Base-by-base conservation (phyloP, 1,140 invertebrate species). In the Tetramorium parvispinum region DNA sequence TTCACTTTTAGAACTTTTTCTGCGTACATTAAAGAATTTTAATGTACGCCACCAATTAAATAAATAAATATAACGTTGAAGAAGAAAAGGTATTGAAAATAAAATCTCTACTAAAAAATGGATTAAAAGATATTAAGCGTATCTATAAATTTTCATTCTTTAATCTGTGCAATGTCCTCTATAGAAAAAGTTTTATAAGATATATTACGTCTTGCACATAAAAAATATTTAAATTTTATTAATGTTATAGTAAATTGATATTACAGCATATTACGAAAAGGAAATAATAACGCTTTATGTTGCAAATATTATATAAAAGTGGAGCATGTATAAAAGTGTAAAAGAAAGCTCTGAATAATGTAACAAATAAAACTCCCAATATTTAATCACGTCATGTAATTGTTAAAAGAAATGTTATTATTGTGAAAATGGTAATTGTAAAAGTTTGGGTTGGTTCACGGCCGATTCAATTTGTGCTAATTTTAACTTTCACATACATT, bases 401-500 rank as follows among this genome's bases (percentile, higher is more conserved):
- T 21, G n/a, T 68, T 65, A 40, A 65, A 43, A 55, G 18, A 32
- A 32, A 32, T 32, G 3, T 18, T 53, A 18, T 53, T 18, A 53
- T 53, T 46, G 11, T 46, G 1, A 6, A 66, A 79, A 77, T 77
- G 16, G 0, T 77, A 40, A 6, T 51, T 11, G 18, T n/a, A 53
- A 6, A 40, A 18, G 24, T 55, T 53, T 81, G 40, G 2, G 71
- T 11, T 55, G 18, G 4, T 32, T 21, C 7, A 40, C 7, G 24
- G 13, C 4, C 11, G 6, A 82, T 46, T 55, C 3, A 43, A 10
- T 82, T 21, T 13, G 32, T 49, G 43, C 7, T 57, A 83, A 13
- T 57, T 73, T 21, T 27, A 83, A 49, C 32, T 73, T 73, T 82
- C 13, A 73, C 79, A 5, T 83, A 83, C 79, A 21, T 32, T 61